Evolutionary conservation across 2,113 vertebrate species (phyloP).

Genomic region (Lichenostomus cassidix): DNA sequence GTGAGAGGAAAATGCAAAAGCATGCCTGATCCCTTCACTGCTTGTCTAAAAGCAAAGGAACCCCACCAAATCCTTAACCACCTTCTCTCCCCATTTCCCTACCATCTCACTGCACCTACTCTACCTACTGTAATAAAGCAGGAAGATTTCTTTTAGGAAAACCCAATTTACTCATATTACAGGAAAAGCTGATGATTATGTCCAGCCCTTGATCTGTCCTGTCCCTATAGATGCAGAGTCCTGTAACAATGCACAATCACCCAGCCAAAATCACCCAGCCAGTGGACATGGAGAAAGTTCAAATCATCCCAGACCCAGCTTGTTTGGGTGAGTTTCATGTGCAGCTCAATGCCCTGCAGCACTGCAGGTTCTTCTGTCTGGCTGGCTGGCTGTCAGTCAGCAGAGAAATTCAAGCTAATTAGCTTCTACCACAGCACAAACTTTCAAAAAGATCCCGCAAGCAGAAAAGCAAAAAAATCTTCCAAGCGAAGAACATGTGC

Average conservation of each 20-base stretch:
- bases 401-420: not conserved
- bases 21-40: not conserved
- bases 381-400: not conserved
- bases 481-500: not conserved
- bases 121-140: not conserved
- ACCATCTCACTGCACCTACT: not conserved
- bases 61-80: not conserved
- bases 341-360: not conserved
- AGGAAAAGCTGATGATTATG: not conserved
- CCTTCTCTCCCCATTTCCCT: not conserved
- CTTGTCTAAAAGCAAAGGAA: not conserved
- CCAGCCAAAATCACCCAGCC: not conserved
- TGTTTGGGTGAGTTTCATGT: not conserved
- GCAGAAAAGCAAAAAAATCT: not conserved
- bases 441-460: not conserved
- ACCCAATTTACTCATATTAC: not conserved
- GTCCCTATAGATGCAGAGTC: not conserved
- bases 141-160: not conserved
- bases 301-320: not conserved
- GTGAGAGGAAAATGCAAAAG: not conserved
- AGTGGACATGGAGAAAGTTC: not conserved
- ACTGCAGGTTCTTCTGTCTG: not conserved
- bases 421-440: not conserved
- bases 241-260: not conserved
- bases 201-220: not conserved